Base-by-base conservation (phyloP, 2,888 invertebrate species). In the Dastarcus helophoroides region DNA sequence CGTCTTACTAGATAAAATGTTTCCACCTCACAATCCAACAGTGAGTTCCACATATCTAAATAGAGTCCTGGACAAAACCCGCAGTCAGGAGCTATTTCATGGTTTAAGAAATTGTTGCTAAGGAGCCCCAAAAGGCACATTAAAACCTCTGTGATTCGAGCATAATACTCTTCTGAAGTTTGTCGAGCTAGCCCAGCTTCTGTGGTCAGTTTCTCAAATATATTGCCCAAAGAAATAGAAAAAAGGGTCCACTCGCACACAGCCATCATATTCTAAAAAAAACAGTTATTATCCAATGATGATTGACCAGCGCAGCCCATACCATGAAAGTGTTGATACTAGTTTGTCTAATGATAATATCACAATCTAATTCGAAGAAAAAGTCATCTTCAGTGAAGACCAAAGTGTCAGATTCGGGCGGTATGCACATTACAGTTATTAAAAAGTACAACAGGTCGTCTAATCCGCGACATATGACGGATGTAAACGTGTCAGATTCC, bases 361-460 rank as follows among this genome's bases (percentile, higher is more conserved):
- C 24, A 9, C 24, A 23, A 6, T 5, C 5, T 6, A 6, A 6
- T 11, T 23, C 24, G 5, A 6, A 6, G 7, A 23, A 7, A 7
- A 6, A 8, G 6, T 28, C 24, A n/a, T 33, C 32, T 29, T 43
- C 46, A 3, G 35, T 16, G 27, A 40, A 46, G 5, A 43, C 10
- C 6, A 31, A 23, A 2, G 37, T 33, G 13, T 46, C 46, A 30
- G 38, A 33, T n/a, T 39, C 37, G 29, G 33, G 26, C 16, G 43
- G 37, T 15, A 39, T 36, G 22, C 41, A 38, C 46, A 48, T 47
- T 12, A 47, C 37, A 11, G 42, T 34, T 22, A 42, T 38, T 4
- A 47, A 22, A 17, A 42, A 42, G 33, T 46, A 46, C 29, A 47
- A 26, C 6, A 48, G 32, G 19, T 47, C 44, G 22, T 42, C 39